Base-by-base conservation (phyloP, 2,113 vertebrate species). In the Pollimyrus isidori region DNA sequence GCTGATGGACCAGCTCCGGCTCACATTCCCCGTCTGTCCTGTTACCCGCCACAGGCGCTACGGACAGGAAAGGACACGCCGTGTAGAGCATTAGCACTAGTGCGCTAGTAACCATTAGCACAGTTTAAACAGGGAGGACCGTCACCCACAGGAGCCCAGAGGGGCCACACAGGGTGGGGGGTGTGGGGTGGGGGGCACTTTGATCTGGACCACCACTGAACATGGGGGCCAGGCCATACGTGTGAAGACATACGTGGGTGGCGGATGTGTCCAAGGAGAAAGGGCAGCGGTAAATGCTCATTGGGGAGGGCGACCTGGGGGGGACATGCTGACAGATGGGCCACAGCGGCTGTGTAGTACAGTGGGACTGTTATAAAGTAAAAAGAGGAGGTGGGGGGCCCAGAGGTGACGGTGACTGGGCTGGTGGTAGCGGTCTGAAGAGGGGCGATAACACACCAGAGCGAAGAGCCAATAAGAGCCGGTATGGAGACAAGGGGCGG, bases 161-260 rank as follows among this genome's bases (percentile, higher is more conserved):
- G 9, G 11, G 50, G 50, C 48, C 49, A 87, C 48, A 86, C 46
- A 50, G 13, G 84, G 84, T 56, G n/a, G 85, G 85, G 19, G 46
- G 26, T 7, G 10, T 17, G 15, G 52, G 69, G 7, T 35, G 11
- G 19, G 26, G 1, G 17, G 42, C 9, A 53, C 10, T 17, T 87
- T 87, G 85, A 87, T 87, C n/a, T 53, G 50, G 26, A 87, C 49
- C 48, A 87, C 50, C 85, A 87, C 7, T 52, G 49, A 87, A 87
- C 50, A 87, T 6, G 82, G 49, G 85, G 35, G 3, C 30, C 1
- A 50, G 50, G 21, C n/a, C n/a, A n/a, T n/a, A 6, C 2, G 13
- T 6, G 26, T 87, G 76, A 88, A 49, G 39, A 69, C 23, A 73
- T 42, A 13, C 42, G 42, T 69, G 87, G 85, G 85, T 87, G 85